Evolutionary conservation across 2,113 vertebrate genomes (phyloP), one percentile per base, ranked within the genome.

Genomic region (Crotalus helleri): DNA sequence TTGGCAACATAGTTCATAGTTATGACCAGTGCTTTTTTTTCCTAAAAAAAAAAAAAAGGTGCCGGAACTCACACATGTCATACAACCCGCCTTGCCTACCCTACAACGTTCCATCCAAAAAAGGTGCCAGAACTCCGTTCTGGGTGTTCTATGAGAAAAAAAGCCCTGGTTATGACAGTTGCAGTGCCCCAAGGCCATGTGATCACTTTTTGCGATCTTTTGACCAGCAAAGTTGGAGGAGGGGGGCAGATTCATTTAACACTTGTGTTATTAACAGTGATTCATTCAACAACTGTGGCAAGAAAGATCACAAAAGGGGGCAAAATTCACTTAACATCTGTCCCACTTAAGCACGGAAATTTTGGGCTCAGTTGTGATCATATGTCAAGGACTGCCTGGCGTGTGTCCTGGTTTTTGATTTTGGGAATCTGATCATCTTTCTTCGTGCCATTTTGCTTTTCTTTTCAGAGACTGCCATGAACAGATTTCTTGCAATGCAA

Each of bases 401-500:
- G 33, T 39, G 15, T 21, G 69, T 21, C 6, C 17, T 81, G 69
- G 69, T 8, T 81, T 81, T 81, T 81, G 17, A 39, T 39, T 81
- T 15, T 7, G 0, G 33, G 69, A 81, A 39, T 81, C 69, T 81
- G 69, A 17, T 81, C 17, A 21, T 39, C 69, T 81, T 81, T 15
- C 33, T 81, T 94, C 94, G 90, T 87, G 92, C 94, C 92, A 61
- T 90, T 94, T 87, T 87, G 85, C 29, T 0, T 46, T n/a, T n/a
- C 46, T 61, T 69, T 0, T 10, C 53, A 17, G 69, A 92, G 61
- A 57, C 26, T n/a, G 29, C 44, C 93, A 51, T 8, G 93, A 93
- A 92, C 91, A 94, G 91, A 96, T 94, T 93, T 93, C 92, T 59
- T 95, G 88, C 5, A 44, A 44, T 0, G 59, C 23, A 55, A 55